A percentile compares a stretch with the other conserved stretches of the same genome.
Evolutionary conservation across 2,113 vertebrate genomes (phyloP).

Genomic region (Tonatia bakeri): DNA sequence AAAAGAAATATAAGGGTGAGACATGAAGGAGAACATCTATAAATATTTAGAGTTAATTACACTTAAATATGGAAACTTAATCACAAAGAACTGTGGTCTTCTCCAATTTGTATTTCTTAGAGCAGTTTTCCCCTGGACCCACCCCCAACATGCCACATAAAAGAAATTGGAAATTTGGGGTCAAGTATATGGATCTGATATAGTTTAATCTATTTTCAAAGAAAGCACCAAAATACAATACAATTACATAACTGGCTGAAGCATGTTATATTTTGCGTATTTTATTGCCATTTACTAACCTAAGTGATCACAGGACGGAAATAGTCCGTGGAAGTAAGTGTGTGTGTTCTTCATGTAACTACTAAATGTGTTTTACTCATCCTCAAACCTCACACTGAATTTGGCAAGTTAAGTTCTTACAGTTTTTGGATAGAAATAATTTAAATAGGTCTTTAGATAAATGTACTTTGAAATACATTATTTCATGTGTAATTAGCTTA

Average conservation of each 20-base stretch:
- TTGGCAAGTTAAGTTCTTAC: neutral
- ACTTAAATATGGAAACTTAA: neutral
- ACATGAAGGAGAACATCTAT: neutral
- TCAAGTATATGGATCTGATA: neutral
- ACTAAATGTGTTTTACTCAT: neutral
- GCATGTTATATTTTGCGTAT: neutral
- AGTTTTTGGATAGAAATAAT: constrained; percentile 20
- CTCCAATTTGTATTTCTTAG: neutral
- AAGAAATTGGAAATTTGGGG: neutral
- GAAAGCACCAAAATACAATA: neutral
- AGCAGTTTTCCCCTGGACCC: neutral
- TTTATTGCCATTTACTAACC: neutral
- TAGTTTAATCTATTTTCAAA: constrained; percentile 8
- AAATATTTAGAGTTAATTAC: neutral
- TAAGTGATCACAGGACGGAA: neutral
- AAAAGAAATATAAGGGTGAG: neutral
- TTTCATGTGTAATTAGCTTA: neutral
- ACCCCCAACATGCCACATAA: neutral
- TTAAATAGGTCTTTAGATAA: constrained; percentile 1
- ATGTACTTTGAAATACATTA: neutral
- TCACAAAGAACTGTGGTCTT: neutral
- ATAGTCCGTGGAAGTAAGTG: neutral
- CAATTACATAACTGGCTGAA: neutral
- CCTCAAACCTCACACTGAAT: neutral
- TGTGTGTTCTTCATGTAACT: neutral